A percentile compares a stretch with the other conserved stretches of the same genome.
Conservation (phyloP, 2,113 vertebrate species). For the Cebus imitator region DNA sequence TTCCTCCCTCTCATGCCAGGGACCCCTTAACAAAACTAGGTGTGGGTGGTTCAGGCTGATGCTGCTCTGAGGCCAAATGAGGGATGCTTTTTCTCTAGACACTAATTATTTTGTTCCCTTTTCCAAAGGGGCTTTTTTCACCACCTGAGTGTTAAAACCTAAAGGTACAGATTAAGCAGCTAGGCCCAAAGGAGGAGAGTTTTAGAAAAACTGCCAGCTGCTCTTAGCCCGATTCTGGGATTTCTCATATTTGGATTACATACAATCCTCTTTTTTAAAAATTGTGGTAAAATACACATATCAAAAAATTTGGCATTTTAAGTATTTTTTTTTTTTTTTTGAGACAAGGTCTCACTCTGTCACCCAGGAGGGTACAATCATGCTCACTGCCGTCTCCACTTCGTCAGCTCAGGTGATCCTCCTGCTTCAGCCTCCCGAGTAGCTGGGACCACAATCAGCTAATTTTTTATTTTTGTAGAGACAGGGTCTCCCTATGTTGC, state of each 20-base stretch:
- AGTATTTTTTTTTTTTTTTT: not conserved
- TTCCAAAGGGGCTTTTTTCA: not conserved
- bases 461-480: too few relatives aligned
- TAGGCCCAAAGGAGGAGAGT: not conserved
- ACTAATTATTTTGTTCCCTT: not conserved
- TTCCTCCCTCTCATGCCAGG: not conserved
- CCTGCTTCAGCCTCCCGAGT: too few relatives aligned
- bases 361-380: too few relatives aligned
- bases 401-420: too few relatives aligned
- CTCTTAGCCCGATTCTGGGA: not conserved
- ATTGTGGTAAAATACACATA: conserved; percentile 21
- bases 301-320: not conserved
- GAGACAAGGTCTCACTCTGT: too few relatives aligned
- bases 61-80: not conserved
- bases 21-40: not conserved
- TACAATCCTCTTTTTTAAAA: not conserved
- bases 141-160: not conserved
- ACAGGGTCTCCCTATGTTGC: too few relatives aligned
- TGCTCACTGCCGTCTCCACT: too few relatives aligned
- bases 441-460: too few relatives aligned
- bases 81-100: not conserved
- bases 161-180: not conserved
- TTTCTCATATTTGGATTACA: conserved; percentile 15
- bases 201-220: not conserved
- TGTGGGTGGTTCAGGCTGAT: not conserved